Evolutionary conservation across 2,888 invertebrate genomes (phyloP).

Genomic region (Metopia argyrocephala): DNA sequence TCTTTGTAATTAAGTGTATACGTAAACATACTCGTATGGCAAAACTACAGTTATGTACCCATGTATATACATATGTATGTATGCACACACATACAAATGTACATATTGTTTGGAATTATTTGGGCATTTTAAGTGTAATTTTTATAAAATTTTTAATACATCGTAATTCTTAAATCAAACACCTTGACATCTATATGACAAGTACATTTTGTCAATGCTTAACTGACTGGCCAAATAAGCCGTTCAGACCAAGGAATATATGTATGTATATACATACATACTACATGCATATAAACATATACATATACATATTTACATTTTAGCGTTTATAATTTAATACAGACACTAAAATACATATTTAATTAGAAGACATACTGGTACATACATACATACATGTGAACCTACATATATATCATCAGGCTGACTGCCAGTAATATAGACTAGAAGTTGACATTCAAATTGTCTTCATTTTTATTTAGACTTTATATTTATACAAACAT

Average conservation of each 20-base stretch:
- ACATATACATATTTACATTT: not conserved
- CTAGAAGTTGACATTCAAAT: slow-evolving; percentile 53
- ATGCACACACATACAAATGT: not conserved
- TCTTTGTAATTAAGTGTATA: too few species aligned
- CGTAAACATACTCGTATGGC: too few species aligned
- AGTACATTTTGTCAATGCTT: slow-evolving; percentile 16
- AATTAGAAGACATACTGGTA: too few species aligned
- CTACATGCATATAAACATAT: not conserved
- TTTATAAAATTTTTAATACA: too few species aligned
- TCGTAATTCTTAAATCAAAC: slow-evolving; percentile 1
- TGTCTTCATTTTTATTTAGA: not conserved
- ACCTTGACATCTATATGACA: slow-evolving; percentile 43
- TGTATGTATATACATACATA: too few species aligned
- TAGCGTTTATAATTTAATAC: slow-evolving; percentile 18
- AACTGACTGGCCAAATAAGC: not conserved
- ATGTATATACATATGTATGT: not conserved
- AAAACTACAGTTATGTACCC: too few species aligned
- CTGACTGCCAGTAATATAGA: not conserved
- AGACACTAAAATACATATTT: too few species aligned
- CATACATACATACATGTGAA: not conserved
- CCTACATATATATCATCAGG: not conserved
- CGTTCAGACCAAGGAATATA: too few species aligned
- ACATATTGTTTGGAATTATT: too few species aligned
- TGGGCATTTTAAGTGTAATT: too few species aligned
- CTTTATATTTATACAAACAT: slow-evolving; percentile 3